Percentiles rank a stretch among this genome's conserved stretches.
phyloP scores from a whole-genome alignment of 2,797 vertebrate species.

The Enteromius paludinosus region DNA sequence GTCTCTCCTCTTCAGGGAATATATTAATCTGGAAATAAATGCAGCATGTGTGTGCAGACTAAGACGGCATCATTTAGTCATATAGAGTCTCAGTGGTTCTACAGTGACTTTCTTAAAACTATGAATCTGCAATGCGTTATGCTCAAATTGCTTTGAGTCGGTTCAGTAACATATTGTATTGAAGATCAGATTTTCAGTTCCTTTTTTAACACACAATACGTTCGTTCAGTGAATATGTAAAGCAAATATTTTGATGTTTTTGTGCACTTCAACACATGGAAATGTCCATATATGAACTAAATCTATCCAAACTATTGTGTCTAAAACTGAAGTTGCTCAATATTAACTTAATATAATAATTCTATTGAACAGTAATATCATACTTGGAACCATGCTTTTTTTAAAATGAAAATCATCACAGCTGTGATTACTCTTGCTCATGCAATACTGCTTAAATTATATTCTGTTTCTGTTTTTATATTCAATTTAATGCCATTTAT shows the following conservation, averaged over 20 bases:
- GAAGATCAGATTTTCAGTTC: not conserved
- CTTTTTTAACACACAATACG: constrained; percentile 6
- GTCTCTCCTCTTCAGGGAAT: constrained; percentile 18
- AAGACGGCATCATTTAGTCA: constrained; percentile 19
- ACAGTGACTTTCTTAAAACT: not conserved
- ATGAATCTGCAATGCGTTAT: not conserved
- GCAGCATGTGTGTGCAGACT: constrained; percentile 6
- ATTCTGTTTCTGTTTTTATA: not conserved
- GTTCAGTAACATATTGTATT: not conserved
- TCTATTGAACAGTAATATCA: not conserved
- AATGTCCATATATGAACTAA: not conserved
- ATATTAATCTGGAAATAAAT: constrained; percentile 32
- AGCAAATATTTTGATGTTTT: not conserved
- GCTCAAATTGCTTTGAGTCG: not conserved
- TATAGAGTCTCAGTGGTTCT: constrained; percentile 1
- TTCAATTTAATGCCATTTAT: not conserved
- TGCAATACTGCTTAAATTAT: not conserved
- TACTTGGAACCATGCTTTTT: not conserved
- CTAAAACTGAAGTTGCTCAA: not conserved
- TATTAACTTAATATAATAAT: not conserved
- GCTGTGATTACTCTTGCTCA: not conserved
- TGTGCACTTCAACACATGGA: not conserved
- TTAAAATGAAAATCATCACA: not conserved
- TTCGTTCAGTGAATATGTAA: not conserved
- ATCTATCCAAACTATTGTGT: not conserved